Percentiles rank a stretch among this genome's conserved stretches.
phyloP scores from a whole-genome alignment of 2,888 invertebrate species.

The Cybosia mesomella region DNA sequence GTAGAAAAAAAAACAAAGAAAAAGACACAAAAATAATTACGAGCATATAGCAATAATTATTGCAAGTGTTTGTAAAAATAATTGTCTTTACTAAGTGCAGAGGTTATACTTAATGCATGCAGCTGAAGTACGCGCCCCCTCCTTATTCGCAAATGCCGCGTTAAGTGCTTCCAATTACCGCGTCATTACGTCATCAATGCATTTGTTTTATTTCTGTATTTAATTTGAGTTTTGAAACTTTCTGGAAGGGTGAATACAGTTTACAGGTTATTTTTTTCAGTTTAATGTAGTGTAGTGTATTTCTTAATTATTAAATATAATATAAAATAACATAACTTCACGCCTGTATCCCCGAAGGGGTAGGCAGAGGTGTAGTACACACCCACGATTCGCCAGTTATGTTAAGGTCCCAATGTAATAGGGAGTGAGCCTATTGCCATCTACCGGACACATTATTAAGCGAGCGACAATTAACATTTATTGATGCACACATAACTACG shows the following conservation, averaged over 20 bases:
- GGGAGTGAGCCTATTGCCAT: too few relatives aligned
- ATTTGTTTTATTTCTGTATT: slow-evolving; percentile 18
- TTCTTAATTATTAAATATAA: too few relatives aligned
- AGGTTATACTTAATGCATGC: slow-evolving; percentile 28
- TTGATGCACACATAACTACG: too few relatives aligned
- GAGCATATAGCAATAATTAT: background rate
- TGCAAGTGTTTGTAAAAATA: slow-evolving; percentile 27
- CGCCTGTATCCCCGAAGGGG: too few relatives aligned
- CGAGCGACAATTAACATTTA: too few relatives aligned
- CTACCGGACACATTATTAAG: too few relatives aligned
- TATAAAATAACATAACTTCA: too few relatives aligned
- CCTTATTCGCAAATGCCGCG: slow-evolving; percentile 37
- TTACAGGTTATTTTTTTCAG: background rate
- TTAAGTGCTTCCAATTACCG: slow-evolving; percentile 63
- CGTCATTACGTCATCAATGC: slow-evolving; percentile 43
- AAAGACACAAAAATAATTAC: background rate
- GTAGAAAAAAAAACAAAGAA: background rate
- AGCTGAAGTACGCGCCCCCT: slow-evolving; percentile 51
- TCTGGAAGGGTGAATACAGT: background rate
- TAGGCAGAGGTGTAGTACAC: too few relatives aligned
- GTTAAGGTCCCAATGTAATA: too few relatives aligned
- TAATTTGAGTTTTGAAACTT: background rate
- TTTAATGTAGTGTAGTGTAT: too few relatives aligned
- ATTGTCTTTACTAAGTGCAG: slow-evolving; percentile 39
- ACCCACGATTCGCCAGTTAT: too few relatives aligned